Base-by-base conservation (phyloP, 1,140 invertebrate species). In the Melanaphis sacchari region DNA sequence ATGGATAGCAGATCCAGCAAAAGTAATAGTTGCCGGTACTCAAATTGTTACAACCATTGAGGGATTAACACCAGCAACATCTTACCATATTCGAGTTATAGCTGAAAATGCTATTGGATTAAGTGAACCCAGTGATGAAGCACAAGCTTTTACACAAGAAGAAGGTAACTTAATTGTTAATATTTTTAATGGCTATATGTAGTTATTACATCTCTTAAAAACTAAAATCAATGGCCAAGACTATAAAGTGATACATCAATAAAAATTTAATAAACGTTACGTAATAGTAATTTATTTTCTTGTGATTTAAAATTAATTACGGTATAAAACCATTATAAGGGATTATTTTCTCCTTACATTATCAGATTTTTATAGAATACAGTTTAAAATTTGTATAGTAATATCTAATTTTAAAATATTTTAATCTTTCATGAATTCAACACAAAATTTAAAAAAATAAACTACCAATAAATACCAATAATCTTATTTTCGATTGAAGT, bases 51-150 rank as follows among this genome's bases (percentile, higher is more conserved):
- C 97, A 4, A 97, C 96, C 90, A 96, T 99, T 26, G 96, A 97
- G 94, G 97, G 97, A 94, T 96, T 99, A 4, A 96, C 97, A 92
- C 98, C 98, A 1, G 97, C 98, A 0, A 98, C 97, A 91, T 97
- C 97, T n/a, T 99, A 99, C 95, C 97, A 99, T 94, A 96, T 99
- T 93, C 96, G 98, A 94, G 97, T 99, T 94, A 96, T 98, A 94
- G 98, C 98, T 2, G 97, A 98, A 95, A 99, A 99, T 95, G 96
- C 97, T 94, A 96, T 99, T 84, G 98, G 98, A 6, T 96, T 97
- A 93, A 98, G 98, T 94, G 97, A 98, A 95, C 97, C 98, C 4
- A 98, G 98, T 94, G 97, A 98, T 94, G 96, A 97, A 76, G 96
- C 98, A 31, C 97, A 97, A 95, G 97, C 98, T 15, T 97, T 96